Base-by-base conservation (phyloP, 2,888 invertebrate genomes). In the Mongoloraphidia duomilia region DNA sequence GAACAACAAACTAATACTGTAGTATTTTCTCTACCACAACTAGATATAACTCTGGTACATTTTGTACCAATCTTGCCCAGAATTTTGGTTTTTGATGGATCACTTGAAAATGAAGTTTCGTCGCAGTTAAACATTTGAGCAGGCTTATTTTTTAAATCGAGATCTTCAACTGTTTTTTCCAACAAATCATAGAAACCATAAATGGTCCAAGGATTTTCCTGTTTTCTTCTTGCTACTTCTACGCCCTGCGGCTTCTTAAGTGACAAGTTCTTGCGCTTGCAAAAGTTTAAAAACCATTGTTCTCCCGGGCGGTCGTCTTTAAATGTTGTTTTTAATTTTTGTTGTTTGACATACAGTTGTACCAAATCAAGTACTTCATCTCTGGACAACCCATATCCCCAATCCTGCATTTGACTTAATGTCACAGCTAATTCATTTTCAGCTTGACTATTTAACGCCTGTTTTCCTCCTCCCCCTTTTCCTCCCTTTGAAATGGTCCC, bases 1-100 rank as follows among this genome's bases (percentile, higher is more conserved):
- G 46, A 46, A 34, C 50, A 45, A 44, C 41, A 46, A 26, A 50
- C 45, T 37, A 51, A 44, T 13, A 54, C 43, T 12, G 51, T 46
- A 45, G 34, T 50, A 39, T 49, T 52, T 43, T 50, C 46, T 40
- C 50, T 46, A 12, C 52, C 49, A 8, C 38, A 39, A 35, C 41
- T 42, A 33, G 44, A 45, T 46, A 39, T 50, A 13, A 38, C 48
- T 48, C 48, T 49, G 34, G 36, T 42, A 41, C 46, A 41, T 33
- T 14, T 36, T 50, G 41, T 17, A 37, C 44, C 49, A 26, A 42
- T 49, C 39, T 38, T 38, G 5, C 50, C 50, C 12, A 53, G 49
- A 44, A 53, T 45, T 46, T 50, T 54, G 12, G 50, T 53, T 46
- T 53, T 50, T 26, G 42, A 49, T 14, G 49, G 51, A 41, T 51